Evolutionary conservation across 1,140 invertebrate genomes (phyloP).

Genomic region (Acromyrmex charruanus): DNA sequence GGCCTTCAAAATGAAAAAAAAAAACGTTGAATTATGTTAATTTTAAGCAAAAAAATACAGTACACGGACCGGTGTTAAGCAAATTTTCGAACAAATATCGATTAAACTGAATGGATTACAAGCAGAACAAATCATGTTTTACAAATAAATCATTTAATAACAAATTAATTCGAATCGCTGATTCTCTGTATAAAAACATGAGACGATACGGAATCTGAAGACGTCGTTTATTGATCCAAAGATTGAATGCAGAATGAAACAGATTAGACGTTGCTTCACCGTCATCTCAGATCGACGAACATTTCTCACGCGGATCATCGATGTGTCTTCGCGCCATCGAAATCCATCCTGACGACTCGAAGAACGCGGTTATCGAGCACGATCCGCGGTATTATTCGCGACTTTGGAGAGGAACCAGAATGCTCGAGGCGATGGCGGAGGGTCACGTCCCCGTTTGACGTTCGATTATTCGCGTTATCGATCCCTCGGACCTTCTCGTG

Average conservation of each 20-base stretch:
- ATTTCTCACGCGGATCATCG: slow-evolving; percentile 48
- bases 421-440: background rate
- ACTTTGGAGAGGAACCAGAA: slow-evolving; percentile 39
- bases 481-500: slow-evolving; percentile 32
- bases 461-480: slow-evolving; percentile 47
- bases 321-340: slow-evolving; percentile 31
- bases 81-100: too few species aligned
- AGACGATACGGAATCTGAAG: background rate
- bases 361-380: slow-evolving; percentile 48
- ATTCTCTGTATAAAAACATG: background rate
- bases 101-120: background rate
- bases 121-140: background rate
- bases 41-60: too few species aligned
- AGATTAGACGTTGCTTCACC: slow-evolving; percentile 5
- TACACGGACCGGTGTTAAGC: too few species aligned
- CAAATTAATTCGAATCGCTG: background rate
- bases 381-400: slow-evolving; percentile 48
- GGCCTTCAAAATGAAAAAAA: too few species aligned
- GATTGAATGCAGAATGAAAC: background rate
- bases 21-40: too few species aligned
- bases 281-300: slow-evolving; percentile 21
- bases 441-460: background rate
- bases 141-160: background rate
- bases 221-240: background rate
- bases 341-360: slow-evolving; percentile 27